These are phyloP conservation scores for Lacanobia wlatinum DNA, from an alignment of 2,888 invertebrate species.

Conservation along the genomic window DNA sequence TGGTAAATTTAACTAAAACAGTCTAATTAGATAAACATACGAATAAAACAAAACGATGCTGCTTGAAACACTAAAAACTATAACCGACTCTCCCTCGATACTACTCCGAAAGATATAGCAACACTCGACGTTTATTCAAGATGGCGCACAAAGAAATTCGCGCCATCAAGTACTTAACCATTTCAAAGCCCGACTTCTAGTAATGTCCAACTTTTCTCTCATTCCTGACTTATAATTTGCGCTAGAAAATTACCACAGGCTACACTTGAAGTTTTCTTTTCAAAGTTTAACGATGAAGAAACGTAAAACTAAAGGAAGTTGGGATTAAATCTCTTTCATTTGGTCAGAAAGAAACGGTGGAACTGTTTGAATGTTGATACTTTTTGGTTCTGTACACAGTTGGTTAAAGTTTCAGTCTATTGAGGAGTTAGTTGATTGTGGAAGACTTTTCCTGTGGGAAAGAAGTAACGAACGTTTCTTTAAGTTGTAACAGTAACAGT, in stretches of 20 bases:
- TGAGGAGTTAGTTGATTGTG: constrained; percentile 16
- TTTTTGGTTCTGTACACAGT: background rate
- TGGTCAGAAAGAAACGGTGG: constrained; percentile 19
- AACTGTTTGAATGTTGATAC: constrained; percentile 32
- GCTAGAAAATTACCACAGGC: constrained; percentile 40
- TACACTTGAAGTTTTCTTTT: constrained; percentile 38
- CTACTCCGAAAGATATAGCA: background rate
- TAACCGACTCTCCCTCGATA: background rate
- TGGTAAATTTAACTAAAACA: background rate
- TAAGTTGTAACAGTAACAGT: background rate
- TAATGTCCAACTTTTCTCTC: constrained; percentile 31
- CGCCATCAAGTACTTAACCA: constrained; percentile 4
- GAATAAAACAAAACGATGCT: background rate
- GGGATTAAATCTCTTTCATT: constrained; percentile 33
- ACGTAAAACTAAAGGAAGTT: constrained; percentile 41
- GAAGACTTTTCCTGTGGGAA: background rate
- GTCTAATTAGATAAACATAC: background rate
- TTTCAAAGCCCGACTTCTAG: constrained; percentile 7
- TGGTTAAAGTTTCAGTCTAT: constrained; percentile 16
- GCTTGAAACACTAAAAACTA: background rate
- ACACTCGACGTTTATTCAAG: background rate
- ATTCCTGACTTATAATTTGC: constrained; percentile 48
- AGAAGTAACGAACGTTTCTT: background rate
- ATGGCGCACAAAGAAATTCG: constrained; percentile 4
- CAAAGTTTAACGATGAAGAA: constrained; percentile 28